A percentile compares a stretch with the other conserved stretches of the same genome.
Conservation (phyloP, 2,888 invertebrate genomes). For the Andrena fulva region DNA sequence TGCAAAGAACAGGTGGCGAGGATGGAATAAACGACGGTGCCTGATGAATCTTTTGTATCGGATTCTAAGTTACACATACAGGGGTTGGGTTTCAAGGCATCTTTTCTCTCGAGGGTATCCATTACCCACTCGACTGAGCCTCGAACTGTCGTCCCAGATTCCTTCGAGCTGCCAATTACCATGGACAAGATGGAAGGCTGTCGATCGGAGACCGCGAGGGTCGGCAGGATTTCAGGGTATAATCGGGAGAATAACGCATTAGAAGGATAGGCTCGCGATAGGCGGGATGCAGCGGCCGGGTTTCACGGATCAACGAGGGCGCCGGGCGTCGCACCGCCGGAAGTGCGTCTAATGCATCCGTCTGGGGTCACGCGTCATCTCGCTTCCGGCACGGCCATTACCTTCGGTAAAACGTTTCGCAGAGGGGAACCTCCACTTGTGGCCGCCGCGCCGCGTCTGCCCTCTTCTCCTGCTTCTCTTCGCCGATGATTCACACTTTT, state of each 20-base stretch:
- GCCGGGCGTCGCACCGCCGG: constrained; percentile 85
- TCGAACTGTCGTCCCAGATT: background rate
- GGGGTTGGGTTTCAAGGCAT: background rate
- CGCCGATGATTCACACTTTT: constrained; percentile 31
- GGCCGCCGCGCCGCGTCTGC: constrained; percentile 28
- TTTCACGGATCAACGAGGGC: constrained; percentile 70
- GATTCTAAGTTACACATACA: too few relatives aligned
- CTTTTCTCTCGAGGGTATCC: background rate
- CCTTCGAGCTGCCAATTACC: background rate
- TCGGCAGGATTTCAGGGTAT: constrained; percentile 38
- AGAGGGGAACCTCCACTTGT: constrained; percentile 61
- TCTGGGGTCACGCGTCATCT: constrained; percentile 84
- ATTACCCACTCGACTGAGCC: background rate
- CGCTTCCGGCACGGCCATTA: constrained; percentile 83
- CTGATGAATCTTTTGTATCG: background rate
- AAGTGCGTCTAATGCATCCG: constrained; percentile 88
- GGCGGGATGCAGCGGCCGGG: constrained; percentile 67
- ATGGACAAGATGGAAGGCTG: background rate
- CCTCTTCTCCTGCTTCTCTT: constrained; percentile 17
- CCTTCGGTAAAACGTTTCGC: constrained; percentile 75
- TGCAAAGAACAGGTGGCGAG: background rate
- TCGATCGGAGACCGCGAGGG: constrained; percentile 1
- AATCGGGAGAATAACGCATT: constrained; percentile 60
- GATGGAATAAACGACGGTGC: background rate
- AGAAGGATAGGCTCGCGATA: constrained; percentile 61